Evolutionary conservation across 2,888 invertebrate species (phyloP), one percentile per base, ranked within the genome.

Genomic region (Cephus spinipes): DNA sequence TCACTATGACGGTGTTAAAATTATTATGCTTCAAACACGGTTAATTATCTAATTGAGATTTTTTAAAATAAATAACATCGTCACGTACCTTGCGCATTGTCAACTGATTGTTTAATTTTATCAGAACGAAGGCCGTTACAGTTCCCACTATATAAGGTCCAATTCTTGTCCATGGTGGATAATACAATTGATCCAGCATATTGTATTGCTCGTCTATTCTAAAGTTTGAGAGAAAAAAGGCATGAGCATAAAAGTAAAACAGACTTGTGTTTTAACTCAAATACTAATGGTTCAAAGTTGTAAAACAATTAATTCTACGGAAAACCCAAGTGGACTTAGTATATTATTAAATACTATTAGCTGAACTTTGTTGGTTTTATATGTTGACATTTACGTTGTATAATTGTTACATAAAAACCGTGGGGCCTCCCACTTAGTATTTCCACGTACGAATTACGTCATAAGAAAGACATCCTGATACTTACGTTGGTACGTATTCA

Each of bases 121-220:
- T 75, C 35, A 92, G 81, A 75, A 92, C 81, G 86, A 93, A 93
- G 3, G 92, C 94, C 1, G 93, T 92, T 3, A 90, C 87, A 11
- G 92, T 87, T 12, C 93, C 93, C 77, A 93, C 81, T 12, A 93
- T 88, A 80, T 93, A 93, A 0, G 93, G 93, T 34, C 93, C 90
- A 34, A 93, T 90, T 74, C 93, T 88, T 3, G 93, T 91, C 89
- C 93, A 93, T 0, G 93, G 93, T 73, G 92, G 91, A 23, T 93
- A 93, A 82, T 93, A 93, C 71, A 94, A 79, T 2, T 89, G 83
- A 79, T 92, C 88, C 75, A 92, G 81, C 83, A 90, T 87, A 32
- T 84, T 83, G 68, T 90, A 89, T 81, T 91, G 91, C 77, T 91
- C 89, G 81, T 93, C 92, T 86, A 92, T 81, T 73, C 93, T 93